Conservation (phyloP, 2,888 invertebrate species). For the Keiferia lycopersicella region DNA sequence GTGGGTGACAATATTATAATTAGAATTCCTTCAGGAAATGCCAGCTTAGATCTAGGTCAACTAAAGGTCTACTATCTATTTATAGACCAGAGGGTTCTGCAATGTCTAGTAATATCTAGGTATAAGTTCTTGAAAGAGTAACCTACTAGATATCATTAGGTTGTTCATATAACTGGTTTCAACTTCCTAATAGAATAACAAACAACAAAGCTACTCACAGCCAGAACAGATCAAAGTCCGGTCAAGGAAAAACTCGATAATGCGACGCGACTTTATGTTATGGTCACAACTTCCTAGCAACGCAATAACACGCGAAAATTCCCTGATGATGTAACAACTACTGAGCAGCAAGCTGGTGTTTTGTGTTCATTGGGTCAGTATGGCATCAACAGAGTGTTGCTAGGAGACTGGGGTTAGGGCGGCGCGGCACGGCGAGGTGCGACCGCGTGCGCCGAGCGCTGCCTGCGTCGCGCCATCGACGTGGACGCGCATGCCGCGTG, state of each 20-base stretch:
- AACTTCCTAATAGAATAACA: slow-evolving; percentile 1
- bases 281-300: slow-evolving; percentile 60
- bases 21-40: slow-evolving; percentile 68
- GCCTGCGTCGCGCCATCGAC: slow-evolving; percentile 55
- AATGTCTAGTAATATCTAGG: slow-evolving; percentile 5
- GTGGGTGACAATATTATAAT: slow-evolving; percentile 59
- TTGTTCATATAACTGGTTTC: neutral
- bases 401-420: slow-evolving; percentile 71
- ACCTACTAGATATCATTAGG: neutral
- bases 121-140: neutral
- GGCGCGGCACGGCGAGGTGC: slow-evolving; percentile 43
- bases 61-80: slow-evolving; percentile 61
- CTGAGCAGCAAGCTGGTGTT: slow-evolving; percentile 65
- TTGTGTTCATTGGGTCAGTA: slow-evolving; percentile 75
- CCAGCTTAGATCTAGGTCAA: slow-evolving; percentile 63
- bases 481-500: slow-evolving; percentile 70
- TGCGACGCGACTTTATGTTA: slow-evolving; percentile 48
- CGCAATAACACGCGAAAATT: slow-evolving; percentile 52
- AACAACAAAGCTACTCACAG: slow-evolving; percentile 42
- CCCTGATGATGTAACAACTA: slow-evolving; percentile 64
- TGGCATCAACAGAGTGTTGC: slow-evolving; percentile 79
- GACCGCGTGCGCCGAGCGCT: slow-evolving; percentile 50
- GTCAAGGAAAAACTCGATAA: slow-evolving; percentile 31
- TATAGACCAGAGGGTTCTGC: slow-evolving; percentile 40
- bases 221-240: slow-evolving; percentile 41